A percentile compares a stretch with the other conserved stretches of the same genome.
Conservation (phyloP, 2,797 vertebrate genomes). For the Sebastes matsubarae region DNA sequence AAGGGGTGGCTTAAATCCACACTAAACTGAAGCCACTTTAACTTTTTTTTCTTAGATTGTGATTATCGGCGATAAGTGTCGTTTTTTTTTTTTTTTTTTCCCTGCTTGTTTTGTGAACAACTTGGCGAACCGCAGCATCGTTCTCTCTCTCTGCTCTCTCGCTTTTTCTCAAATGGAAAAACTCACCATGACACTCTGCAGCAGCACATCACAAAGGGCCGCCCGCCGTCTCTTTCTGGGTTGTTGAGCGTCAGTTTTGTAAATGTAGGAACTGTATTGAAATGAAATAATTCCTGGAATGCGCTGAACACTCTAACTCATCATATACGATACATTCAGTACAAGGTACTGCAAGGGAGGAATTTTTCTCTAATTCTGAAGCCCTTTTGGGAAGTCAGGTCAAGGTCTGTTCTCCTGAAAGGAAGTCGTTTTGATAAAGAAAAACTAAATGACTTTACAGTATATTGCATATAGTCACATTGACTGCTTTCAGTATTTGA, state of each 20-base stretch:
- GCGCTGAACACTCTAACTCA: not conserved
- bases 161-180: constrained; percentile 44
- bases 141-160: not conserved
- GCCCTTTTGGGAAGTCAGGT: not conserved
- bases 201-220: constrained; percentile 10
- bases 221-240: not conserved
- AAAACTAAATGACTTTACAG: not conserved
- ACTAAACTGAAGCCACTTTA: not conserved
- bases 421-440: not conserved
- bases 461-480: not conserved
- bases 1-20: constrained; percentile 1
- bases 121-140: constrained; percentile 9
- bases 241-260: not conserved
- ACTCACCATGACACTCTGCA: constrained; percentile 11
- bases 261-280: not conserved
- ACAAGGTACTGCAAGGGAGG: not conserved
- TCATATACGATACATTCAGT: not conserved
- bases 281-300: constrained; percentile 11
- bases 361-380: not conserved
- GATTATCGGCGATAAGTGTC: not conserved
- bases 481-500: not conserved
- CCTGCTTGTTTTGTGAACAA: constrained; percentile 14
- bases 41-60: not conserved
- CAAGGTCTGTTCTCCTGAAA: not conserved
- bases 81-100: not conserved